These are phyloP conservation scores for Cylloceria caligata DNA, from an alignment of 2,888 invertebrate genomes.

Conservation along the genomic window DNA sequence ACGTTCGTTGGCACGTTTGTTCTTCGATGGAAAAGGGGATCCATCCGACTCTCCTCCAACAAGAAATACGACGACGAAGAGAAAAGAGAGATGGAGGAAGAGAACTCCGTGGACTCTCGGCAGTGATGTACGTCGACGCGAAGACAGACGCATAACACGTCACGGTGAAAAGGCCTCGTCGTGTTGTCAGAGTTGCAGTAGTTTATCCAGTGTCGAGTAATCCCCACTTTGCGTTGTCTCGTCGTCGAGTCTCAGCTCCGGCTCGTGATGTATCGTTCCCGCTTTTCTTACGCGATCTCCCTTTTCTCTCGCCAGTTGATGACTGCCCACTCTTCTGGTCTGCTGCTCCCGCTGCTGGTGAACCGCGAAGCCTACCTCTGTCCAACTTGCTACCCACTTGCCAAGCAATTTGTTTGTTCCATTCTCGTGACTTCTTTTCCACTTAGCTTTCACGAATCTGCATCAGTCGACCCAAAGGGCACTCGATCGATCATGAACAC, in stretches of 20 bases:
- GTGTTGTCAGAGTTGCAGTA: conserved; percentile 15
- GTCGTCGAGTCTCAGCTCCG: neutral
- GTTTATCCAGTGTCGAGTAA: conserved; percentile 12
- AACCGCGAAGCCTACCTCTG: neutral
- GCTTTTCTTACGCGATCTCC: conserved; percentile 35
- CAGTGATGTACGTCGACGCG: conserved; percentile 30
- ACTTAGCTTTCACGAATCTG: neutral
- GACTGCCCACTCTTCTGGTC: neutral
- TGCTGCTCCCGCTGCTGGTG: no score
- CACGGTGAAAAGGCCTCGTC: conserved; percentile 41
- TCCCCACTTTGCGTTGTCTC: neutral
- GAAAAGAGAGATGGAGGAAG: conserved; percentile 11
- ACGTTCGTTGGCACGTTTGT: conserved; percentile 19
- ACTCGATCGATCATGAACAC: neutral
- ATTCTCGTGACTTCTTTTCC: neutral
- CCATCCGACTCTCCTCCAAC: neutral
- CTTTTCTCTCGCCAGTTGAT: conserved; percentile 11
- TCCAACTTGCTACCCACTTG: conserved; percentile 5
- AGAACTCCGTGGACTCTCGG: neutral
- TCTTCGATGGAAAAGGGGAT: conserved; percentile 21
- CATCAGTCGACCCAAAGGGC: neutral
- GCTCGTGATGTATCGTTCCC: conserved; percentile 37
- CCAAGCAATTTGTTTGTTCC: neutral
- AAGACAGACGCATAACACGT: conserved; percentile 43
- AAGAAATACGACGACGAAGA: conserved; percentile 3